phyloP scores from a whole-genome alignment of 2,797 vertebrate species.

The Argyrosomus regius region DNA sequence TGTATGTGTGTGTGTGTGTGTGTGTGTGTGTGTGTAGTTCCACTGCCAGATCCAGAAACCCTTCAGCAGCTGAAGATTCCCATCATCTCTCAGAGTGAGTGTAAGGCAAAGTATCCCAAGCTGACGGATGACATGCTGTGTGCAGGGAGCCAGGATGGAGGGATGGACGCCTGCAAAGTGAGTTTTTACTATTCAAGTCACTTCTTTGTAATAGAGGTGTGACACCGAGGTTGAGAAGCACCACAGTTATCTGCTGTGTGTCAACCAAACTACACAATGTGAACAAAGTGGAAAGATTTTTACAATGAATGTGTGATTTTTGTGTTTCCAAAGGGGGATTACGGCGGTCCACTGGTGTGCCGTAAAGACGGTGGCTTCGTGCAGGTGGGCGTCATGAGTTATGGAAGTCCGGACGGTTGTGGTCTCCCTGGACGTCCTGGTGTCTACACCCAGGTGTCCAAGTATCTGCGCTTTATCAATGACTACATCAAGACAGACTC shows the following conservation, averaged over 20 bases:
- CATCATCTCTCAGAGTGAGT: constrained; percentile 12
- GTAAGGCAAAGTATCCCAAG: fast-evolving
- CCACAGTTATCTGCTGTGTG: neutral
- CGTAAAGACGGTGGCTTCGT: constrained; percentile 21
- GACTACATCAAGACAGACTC: neutral
- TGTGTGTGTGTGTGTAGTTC: constrained; percentile 29
- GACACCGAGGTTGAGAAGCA: neutral
- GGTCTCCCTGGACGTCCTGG: neutral
- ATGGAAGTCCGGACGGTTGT: constrained; percentile 57
- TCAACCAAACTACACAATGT: too few relatives aligned
- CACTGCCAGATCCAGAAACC: constrained; percentile 5
- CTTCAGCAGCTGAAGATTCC: constrained; percentile 61
- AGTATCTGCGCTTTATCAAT: constrained; percentile 31
- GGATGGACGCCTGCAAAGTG: constrained; percentile 55
- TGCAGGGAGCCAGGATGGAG: constrained; percentile 25
- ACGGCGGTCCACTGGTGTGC: constrained; percentile 83
- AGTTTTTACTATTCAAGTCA: constrained; percentile 3
- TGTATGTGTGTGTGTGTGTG: too few relatives aligned
- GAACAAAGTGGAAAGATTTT: neutral
- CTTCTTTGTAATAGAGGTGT: too few relatives aligned
- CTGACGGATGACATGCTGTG: constrained; percentile 41
- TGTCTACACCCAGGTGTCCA: constrained; percentile 57
- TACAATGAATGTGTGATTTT: neutral
- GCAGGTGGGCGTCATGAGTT: constrained; percentile 83
- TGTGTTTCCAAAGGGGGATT: constrained; percentile 75